Base-by-base conservation (phyloP, 2,888 invertebrate genomes). In the Boloria euphrosyne region DNA sequence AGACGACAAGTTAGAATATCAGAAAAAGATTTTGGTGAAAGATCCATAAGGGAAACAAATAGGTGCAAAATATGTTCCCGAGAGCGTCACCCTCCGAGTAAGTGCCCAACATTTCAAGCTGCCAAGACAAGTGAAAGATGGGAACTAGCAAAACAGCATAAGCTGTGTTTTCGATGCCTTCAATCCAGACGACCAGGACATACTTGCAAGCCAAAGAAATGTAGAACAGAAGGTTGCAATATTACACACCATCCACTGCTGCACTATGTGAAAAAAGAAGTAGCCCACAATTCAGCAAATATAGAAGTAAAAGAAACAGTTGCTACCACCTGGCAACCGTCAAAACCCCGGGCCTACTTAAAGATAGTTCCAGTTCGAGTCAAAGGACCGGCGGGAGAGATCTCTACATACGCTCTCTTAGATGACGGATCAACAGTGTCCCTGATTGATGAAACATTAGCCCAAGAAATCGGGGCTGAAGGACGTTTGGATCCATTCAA, bases 401-500 rank as follows among this genome's bases (percentile, higher is more conserved):
- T 16, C 4, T 47, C 47, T 47, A 13, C 47, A n/a, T 47, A 47
- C 47, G 47, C 47, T 47, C 47, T 47, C 16, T 16, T 47, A 47
- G 47, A 47, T 16, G 47, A 47, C 13, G 47, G 47, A n/a, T 47
- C 47, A 47, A 47, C 47, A 47, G 47, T 47, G 1, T 47, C 47
- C 13, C 13, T 47, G 14, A 47, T 47, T 14, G 47, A 47, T 16
- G 47, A 47, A 13, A 47, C 16, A 5, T n/a, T 47, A 47, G 47
- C 47, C 4, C 14, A 16, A 16, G 16, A 47, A 16, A 2, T 47
- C n/a, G 47, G 47, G n/a, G 47, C 47, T 4, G 47, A 47, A 47
- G 47, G 47, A n/a, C 47, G 47, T 47, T 13, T 47, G 47, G 47
- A 47, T 47, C 47, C 47, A n/a, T 16, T 47, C 16, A 47, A 47